These are phyloP conservation scores for Clivina fossor DNA, from an alignment of 2,888 invertebrate genomes.

Conservation along the genomic window DNA sequence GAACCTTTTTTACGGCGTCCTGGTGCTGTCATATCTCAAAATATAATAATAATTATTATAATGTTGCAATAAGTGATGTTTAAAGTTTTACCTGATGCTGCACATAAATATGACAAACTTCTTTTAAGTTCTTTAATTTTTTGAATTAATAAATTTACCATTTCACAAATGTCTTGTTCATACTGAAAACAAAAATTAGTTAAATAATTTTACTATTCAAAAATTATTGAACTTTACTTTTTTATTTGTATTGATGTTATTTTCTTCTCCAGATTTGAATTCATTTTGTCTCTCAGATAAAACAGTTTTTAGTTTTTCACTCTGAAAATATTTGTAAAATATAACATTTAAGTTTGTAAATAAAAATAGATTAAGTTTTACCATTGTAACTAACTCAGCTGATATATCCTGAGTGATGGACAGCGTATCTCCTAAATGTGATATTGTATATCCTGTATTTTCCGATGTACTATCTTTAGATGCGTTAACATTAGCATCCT, in stretches of 20 bases:
- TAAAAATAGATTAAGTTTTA: constrained; percentile 38
- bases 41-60: constrained; percentile 5
- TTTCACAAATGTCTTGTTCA: constrained; percentile 17
- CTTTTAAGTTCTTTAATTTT: constrained; percentile 53
- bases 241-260: not conserved
- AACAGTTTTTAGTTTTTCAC: constrained; percentile 20
- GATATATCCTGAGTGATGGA: constrained; percentile 52
- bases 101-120: constrained; percentile 51
- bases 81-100: constrained; percentile 50
- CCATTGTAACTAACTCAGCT: constrained; percentile 50
- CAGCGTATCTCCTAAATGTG: constrained; percentile 45
- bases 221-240: constrained; percentile 12
- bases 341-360: not conserved
- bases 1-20: constrained; percentile 42
- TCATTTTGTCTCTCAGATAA: constrained; percentile 8
- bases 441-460: constrained; percentile 41
- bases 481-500: constrained; percentile 50
- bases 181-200: constrained; percentile 14
- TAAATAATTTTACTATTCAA: not conserved
- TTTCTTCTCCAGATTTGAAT: constrained; percentile 11
- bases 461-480: constrained; percentile 44
- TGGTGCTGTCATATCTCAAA: constrained; percentile 47
- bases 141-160: constrained; percentile 21
- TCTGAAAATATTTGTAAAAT: constrained; percentile 1
- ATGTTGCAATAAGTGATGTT: not conserved